Evolutionary conservation across 2,113 vertebrate species (phyloP).

Genomic region (Gambusia affinis): DNA sequence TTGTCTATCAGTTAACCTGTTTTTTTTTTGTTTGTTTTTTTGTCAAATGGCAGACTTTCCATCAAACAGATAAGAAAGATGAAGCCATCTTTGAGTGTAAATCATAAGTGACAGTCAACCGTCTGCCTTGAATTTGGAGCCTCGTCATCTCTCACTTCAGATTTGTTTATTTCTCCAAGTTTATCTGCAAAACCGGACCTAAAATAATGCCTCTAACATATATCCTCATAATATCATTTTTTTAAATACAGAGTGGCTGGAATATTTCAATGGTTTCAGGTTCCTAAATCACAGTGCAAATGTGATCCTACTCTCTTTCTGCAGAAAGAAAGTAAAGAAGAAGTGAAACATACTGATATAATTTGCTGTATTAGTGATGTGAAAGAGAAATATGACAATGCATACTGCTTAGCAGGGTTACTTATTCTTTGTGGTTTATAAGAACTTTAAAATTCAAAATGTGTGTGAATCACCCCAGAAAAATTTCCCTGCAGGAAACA

Average conservation of each 20-base stretch:
- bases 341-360: conserved; percentile 32
- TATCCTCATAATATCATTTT: conserved; percentile 29
- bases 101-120: conserved; percentile 23
- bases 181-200: conserved; percentile 25
- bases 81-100: neutral
- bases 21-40: neutral
- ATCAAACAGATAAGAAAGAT: neutral
- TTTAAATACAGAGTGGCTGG: conserved; percentile 38
- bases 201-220: conserved; percentile 23
- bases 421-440: conserved; percentile 44
- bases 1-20: neutral
- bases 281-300: conserved; percentile 54
- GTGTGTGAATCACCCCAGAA: conserved; percentile 39
- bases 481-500: conserved; percentile 37
- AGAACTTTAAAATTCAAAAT: conserved; percentile 45
- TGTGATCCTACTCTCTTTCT: conserved; percentile 32
- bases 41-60: neutral
- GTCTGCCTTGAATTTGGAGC: conserved; percentile 19
- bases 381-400: conserved; percentile 41
- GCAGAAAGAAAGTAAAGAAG: conserved; percentile 42
- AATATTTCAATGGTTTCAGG: conserved; percentile 56
- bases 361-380: conserved; percentile 29
- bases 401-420: conserved; percentile 32
- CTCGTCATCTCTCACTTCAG: conserved; percentile 8
- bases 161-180: conserved; percentile 8